phyloP scores from a whole-genome alignment of 2,113 vertebrate genomes.

The Clupea harengus region DNA sequence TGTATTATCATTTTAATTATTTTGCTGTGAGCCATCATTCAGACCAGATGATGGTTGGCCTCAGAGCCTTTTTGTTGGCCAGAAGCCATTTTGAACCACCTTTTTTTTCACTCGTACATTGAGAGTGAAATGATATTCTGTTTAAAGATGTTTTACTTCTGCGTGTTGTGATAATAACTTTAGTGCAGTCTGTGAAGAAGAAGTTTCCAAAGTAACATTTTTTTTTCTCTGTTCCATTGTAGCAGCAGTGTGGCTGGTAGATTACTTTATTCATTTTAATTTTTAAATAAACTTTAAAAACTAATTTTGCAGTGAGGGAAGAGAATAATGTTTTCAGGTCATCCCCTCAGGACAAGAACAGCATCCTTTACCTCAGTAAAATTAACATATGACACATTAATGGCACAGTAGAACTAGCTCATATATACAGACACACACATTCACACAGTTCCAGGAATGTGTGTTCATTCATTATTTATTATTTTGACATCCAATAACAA shows the following conservation, averaged over 20 bases:
- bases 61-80: neutral
- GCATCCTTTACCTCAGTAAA: slow-evolving; percentile 13
- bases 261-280: neutral
- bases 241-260: neutral
- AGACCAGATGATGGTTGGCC: neutral
- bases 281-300: neutral
- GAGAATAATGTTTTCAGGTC: neutral
- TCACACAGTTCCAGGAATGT: neutral
- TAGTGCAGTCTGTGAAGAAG: neutral
- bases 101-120: neutral
- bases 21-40: neutral
- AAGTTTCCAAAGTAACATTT: neutral
- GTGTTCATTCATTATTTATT: neutral
- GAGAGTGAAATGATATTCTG: neutral
- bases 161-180: neutral
- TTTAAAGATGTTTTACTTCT: neutral
- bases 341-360: neutral
- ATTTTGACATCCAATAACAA: neutral
- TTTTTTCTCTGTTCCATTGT: neutral
- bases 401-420: neutral
- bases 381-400: neutral
- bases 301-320: neutral
- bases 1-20: neutral
- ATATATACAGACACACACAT: neutral
- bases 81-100: neutral